Evolutionary conservation across 1,140 invertebrate species (phyloP), one percentile per base, ranked within the genome.

Genomic region (Arion vulgaris): DNA sequence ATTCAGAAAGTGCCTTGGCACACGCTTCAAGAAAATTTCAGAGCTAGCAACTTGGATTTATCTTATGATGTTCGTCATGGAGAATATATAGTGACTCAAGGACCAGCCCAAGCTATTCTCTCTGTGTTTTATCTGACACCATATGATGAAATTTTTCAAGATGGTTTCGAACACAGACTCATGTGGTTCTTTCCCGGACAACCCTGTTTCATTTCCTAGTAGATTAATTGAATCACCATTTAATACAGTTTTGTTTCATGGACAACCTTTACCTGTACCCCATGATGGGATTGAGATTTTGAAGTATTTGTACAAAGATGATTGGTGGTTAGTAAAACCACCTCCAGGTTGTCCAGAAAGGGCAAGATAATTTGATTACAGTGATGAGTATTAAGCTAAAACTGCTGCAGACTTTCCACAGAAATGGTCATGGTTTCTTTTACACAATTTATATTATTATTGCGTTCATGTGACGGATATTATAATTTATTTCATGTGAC

Each of bases 281-380:
- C 86, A 93, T 62, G 94, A 94, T 88, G 93, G 94, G 78, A 93
- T 94, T 51, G 94, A 95, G 89, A 92, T 95, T 45, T 94, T 94
- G 83, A 95, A 95, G 85, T 94, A 94, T 87, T 93, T 94, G 51
- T 95, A 94, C 89, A 94, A 94, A 4, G 93, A 94, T 68, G 92
- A 93, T 80, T 95, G 94, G 94, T 94, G 94, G 94, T 91, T 94
- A 84, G 93, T 94, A 83, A 88, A 93, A 38, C 92, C 92, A 75
- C 94, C 94, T 7, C 92, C 92, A 66, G 92, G 93, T 71, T 94
- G 94, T 73, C 51, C 66, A 51, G 51, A n/a, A n/a, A n/a, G n/a
- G n/a, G n/a, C n/a, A n/a, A n/a, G n/a, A n/a, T 49, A 49, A 19
- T n/a, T n/a, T n/a, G n/a, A n/a, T n/a, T n/a, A n/a, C n/a, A n/a